Evolutionary conservation across 1,140 invertebrate species (phyloP), one percentile per base, ranked within the genome.

Genomic region (Schlechtendalia chinensis): DNA sequence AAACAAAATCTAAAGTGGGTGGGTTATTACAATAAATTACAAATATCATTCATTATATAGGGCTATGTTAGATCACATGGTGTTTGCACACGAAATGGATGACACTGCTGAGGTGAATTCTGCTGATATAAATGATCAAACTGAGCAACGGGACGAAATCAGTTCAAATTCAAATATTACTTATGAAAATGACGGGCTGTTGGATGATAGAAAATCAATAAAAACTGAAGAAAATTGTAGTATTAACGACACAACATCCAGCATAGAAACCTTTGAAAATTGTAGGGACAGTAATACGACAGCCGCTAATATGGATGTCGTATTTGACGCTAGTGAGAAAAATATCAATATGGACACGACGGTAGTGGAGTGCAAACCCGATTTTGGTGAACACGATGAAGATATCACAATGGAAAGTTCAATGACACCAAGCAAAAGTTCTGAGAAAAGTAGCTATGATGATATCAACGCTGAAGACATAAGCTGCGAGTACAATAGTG

Each of bases 1-100:
- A 10, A 53, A n/a, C n/a, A n/a, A n/a, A n/a, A n/a, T n/a, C n/a
- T n/a, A n/a, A n/a, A n/a, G n/a, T n/a, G n/a, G n/a, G n/a, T n/a
- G n/a, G n/a, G n/a, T n/a, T n/a, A 53, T 53, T 19, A 53, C 19
- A 53, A 24, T 27, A 50, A 1, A 50, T 50, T 50, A 8, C 8
- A 12, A 50, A 19, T 39, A 1, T 0, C 24, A 69, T 53, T 29
- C 27, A 54, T 53, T 54, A 6, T 17, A n/a, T 4, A 79, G 58
- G 63, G 32, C 75, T 14, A 79, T 79, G 75, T 63, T 79, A 17
- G 75, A 79, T 10, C 75, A 79, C 17, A 79, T 79, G 75, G 47
- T 61, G 39, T 79, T 61, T 29, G 75, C 56, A 0, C 75, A 79
- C 24, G 75, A 79, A 12, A 59, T 77, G 54, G 74, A 77, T 1